phyloP scores from a whole-genome alignment of 1,140 invertebrate genomes.

The Neodiprion virginianus region DNA sequence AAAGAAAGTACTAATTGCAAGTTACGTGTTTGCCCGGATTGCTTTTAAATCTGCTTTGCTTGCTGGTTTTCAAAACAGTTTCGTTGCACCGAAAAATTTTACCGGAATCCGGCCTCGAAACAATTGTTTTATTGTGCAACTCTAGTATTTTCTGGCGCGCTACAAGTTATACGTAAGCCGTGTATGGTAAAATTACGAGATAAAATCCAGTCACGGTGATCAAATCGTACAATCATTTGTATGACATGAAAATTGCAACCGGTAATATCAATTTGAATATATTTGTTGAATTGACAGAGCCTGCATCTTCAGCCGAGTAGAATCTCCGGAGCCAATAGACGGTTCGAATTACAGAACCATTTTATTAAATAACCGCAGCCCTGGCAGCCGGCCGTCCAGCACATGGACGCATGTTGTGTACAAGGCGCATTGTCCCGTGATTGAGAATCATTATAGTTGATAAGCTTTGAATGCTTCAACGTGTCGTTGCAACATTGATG shows the following conservation, averaged over 20 bases:
- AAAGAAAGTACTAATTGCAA: too few species aligned
- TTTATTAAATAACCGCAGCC: too few species aligned
- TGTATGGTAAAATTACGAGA: too few species aligned
- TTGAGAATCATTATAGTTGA: constrained; percentile 1
- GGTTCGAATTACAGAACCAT: background rate
- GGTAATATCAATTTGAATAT: background rate
- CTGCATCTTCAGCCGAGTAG: background rate
- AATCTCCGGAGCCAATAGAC: background rate
- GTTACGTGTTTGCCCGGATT: background rate
- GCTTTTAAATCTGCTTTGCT: background rate
- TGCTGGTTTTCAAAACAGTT: background rate
- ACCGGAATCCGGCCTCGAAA: background rate
- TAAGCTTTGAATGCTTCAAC: background rate
- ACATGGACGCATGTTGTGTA: background rate
- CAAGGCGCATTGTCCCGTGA: background rate
- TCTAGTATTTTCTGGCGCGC: too few species aligned
- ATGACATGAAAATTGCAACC: background rate
- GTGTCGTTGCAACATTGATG: background rate
- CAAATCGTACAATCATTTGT: too few species aligned
- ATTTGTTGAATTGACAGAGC: background rate
- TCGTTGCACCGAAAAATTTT: background rate
- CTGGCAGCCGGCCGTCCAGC: too few species aligned
- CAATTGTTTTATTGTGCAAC: background rate
- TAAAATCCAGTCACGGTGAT: too few species aligned
- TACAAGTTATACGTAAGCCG: too few species aligned